A percentile compares a stretch with the other conserved stretches of the same genome.
Conservation (phyloP, 2,888 invertebrate species). For the Macaria notata region DNA sequence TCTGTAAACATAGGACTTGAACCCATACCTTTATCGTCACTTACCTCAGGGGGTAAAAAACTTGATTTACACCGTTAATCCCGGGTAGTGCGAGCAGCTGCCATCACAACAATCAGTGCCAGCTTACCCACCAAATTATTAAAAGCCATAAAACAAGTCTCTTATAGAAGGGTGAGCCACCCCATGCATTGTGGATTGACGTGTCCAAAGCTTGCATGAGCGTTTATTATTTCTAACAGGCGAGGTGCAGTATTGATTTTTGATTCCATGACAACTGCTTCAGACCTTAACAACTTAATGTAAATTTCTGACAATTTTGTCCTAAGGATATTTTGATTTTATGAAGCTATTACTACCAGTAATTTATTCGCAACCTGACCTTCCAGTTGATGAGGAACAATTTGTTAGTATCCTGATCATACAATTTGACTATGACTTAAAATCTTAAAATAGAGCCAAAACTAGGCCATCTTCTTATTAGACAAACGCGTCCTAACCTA, state of each 20-base stretch:
- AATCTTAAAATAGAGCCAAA: constrained; percentile 12
- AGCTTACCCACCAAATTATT: constrained; percentile 78
- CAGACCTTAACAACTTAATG: background rate
- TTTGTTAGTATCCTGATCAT: constrained; percentile 2
- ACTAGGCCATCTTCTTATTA: constrained; percentile 24
- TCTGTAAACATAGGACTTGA: constrained; percentile 36
- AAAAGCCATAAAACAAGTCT: constrained; percentile 81
- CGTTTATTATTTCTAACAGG: constrained; percentile 70
- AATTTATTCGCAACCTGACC: too few species aligned
- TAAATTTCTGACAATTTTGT: too few species aligned
- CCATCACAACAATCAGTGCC: constrained; percentile 72
- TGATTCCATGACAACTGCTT: constrained; percentile 39
- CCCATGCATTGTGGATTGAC: constrained; percentile 64
- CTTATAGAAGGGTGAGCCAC: constrained; percentile 73
- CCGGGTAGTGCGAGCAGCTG: constrained; percentile 69
- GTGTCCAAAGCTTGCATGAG: constrained; percentile 68
- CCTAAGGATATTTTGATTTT: too few species aligned
- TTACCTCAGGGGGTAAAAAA: constrained; percentile 53
- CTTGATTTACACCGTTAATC: constrained; percentile 66
- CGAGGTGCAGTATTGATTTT: constrained; percentile 65
- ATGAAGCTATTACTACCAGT: too few species aligned
- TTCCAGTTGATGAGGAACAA: constrained; percentile 1
- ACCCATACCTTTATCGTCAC: constrained; percentile 51
- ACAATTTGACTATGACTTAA: constrained; percentile 1
- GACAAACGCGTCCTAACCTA: constrained; percentile 9